phyloP scores from a whole-genome alignment of 1,140 invertebrate genomes.

The Bombus huntii region DNA sequence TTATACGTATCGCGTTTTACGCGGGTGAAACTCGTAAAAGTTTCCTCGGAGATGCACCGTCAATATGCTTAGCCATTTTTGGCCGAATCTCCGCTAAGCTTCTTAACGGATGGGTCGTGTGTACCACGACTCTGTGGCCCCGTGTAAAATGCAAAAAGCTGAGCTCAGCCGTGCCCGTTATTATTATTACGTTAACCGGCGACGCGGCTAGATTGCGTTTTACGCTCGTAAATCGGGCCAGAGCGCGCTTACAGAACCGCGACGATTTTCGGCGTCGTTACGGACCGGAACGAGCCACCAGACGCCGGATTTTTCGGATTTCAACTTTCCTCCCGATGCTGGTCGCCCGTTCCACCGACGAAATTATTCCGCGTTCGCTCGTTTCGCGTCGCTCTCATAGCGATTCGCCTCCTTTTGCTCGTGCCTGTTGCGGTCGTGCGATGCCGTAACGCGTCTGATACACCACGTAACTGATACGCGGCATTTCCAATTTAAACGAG shows the following conservation, averaged over 20 bases:
- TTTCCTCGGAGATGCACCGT: constrained; percentile 52
- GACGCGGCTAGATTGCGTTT: constrained; percentile 26
- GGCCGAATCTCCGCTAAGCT: constrained; percentile 53
- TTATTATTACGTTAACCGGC: constrained; percentile 42
- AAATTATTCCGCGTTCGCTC: constrained; percentile 24
- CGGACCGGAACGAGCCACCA: neutral
- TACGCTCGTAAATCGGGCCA: constrained; percentile 30
- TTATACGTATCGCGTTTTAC: constrained; percentile 46
- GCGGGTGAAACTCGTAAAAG: constrained; percentile 51
- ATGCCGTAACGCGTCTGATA: neutral
- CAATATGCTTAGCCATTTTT: constrained; percentile 58
- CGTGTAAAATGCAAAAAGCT: constrained; percentile 48
- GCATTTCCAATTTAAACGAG: neutral
- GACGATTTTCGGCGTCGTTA: constrained; percentile 29
- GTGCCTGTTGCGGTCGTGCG: neutral
- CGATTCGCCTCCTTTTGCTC: neutral
- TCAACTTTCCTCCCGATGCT: neutral
- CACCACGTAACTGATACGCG: neutral
- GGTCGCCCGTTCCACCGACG: neutral
- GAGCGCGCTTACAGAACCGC: neutral
- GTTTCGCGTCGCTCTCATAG: neutral
- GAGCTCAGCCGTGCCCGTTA: constrained; percentile 22
- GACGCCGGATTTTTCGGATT: constrained; percentile 28
- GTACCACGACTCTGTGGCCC: neutral
- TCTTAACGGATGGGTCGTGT: constrained; percentile 6